These are phyloP conservation scores for Poeciliopsis retropinna DNA, from an alignment of 2,113 vertebrate species.

Conservation along the genomic window DNA sequence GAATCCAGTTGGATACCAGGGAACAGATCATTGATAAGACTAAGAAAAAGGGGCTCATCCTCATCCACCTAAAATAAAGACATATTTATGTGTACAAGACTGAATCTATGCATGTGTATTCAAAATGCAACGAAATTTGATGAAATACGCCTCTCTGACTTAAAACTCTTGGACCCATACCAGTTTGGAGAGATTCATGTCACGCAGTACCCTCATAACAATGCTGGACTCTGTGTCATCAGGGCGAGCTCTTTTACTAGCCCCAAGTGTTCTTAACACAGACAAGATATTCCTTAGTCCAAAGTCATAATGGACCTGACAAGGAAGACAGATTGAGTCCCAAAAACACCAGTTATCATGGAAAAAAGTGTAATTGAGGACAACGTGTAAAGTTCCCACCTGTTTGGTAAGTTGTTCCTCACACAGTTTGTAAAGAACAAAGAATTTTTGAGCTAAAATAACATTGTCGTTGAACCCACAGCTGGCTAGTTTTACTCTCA, in stretches of 20 bases:
- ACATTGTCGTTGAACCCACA: slow-evolving; percentile 89
- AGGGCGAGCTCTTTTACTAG: slow-evolving; percentile 85
- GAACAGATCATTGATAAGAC: slow-evolving; percentile 90
- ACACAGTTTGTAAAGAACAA: slow-evolving; percentile 89
- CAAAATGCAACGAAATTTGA: neutral
- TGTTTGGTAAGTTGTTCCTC: slow-evolving; percentile 93
- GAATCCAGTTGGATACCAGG: slow-evolving; percentile 88
- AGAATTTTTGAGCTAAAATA: slow-evolving; percentile 87
- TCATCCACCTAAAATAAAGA: slow-evolving; percentile 86
- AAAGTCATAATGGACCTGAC: slow-evolving; percentile 93
- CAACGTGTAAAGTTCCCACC: slow-evolving; percentile 64
- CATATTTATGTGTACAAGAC: neutral
- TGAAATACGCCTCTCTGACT: neutral
- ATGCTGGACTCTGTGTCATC: slow-evolving; percentile 85
- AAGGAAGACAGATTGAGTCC: neutral
- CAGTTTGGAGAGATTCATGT: slow-evolving; percentile 93
- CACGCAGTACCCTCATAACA: slow-evolving; percentile 90
- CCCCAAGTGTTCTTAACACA: slow-evolving; percentile 87
- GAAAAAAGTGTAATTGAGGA: neutral
- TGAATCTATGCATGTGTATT: neutral
- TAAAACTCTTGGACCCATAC: slow-evolving; percentile 61
- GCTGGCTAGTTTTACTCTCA: slow-evolving; percentile 91
- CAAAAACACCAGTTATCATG: neutral
- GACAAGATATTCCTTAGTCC: slow-evolving; percentile 91
- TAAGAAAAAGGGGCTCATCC: slow-evolving; percentile 90